Evolutionary conservation across 2,888 invertebrate genomes (phyloP), one percentile per base, ranked within the genome.

Genomic region (Nemurella pictetii): DNA sequence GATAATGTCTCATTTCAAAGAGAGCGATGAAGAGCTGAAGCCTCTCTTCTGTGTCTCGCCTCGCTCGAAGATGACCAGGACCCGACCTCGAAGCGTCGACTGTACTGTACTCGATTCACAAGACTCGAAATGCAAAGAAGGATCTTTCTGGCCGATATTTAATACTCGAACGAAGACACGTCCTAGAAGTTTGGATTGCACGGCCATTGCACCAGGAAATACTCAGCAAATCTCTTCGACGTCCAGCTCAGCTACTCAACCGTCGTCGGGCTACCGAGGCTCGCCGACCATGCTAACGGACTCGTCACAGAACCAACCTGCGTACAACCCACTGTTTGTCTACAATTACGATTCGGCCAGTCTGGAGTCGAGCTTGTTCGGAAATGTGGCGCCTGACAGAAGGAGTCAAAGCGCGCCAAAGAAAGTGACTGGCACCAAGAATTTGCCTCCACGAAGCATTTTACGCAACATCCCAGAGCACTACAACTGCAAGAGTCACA

Each of bases 211-310:
- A 85, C 91, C 81, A 15, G 81, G 81, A 35, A 81, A 25, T 28
- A 78, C 78, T 29, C 78, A 78, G 30, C 78, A 29, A 78, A 72
- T 82, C 55, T 82, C 82, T 0, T 72, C 94, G 89, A 3, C 88
- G 83, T 94, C 95, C 86, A 94, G 94, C 88, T 94, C 95, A 85
- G 93, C 93, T 28, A 96, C 96, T 74, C 96, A 96, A 89, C 96
- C 96, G 7, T 96, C 96, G 81, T 96, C 96, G 20, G 97, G 97
- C 0, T 97, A 96, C 89, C 92, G 97, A 87, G 96, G 97, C 72
- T 96, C 96, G 0, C 96, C 96, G 0, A 96, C 96, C 0, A 94
- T 96, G 90, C 90, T 86, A 27, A 94, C 95, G 5, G 96, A 96
- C 87, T 96, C 96, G 29, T 93, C 93, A 25, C 94, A 94, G n/a